Base-by-base conservation (phyloP, 2,888 invertebrate species). In the Synergus gifuensis region DNA sequence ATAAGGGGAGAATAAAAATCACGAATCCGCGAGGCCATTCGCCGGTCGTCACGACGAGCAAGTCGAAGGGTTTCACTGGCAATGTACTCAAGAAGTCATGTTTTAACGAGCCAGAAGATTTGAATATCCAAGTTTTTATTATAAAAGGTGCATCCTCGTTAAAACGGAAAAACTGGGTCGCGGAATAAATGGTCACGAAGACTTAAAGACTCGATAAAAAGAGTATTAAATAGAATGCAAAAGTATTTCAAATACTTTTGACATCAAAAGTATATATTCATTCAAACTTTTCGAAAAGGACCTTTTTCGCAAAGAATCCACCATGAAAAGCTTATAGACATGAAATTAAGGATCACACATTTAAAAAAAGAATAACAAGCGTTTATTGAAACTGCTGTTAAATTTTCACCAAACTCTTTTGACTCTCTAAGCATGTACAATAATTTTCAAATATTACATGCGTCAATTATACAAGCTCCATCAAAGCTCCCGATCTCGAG, bases 1-100 rank as follows among this genome's bases (percentile, higher is more conserved):
- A 14, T 64, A 81, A 86, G 83, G 85, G 83, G 84, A 86, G 86
- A 86, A 84, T 85, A 85, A 86, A 85, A 86, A 86, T 86, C 85
- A 85, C 86, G 85, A 86, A 84, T 86, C 84, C 84, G 80, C 84
- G 84, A 84, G 81, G 85, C 69, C 83, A 83, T 84, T 85, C 84
- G 85, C 80, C 80, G 83, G 85, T 84, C 76, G 83, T 78, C 78
- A 80, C 84, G 78, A 80, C 82, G 85, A 81, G 85, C 84, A 84
- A 78, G 82, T 69, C 69, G 49, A 69, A 69, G 69, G 49, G 69
- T 54, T 69, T 69, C 69, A 8, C 46, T 49, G 16, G 49, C 69
- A 36, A 36, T 28, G 49, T 69, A 46, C 69, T 69, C 69, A 49
- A 69, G 44, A 46, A 69, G 69, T 69, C 69, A 69, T 46, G 69